Base-by-base conservation (phyloP, 2,797 vertebrate genomes). In the Sebastes paucispinis region DNA sequence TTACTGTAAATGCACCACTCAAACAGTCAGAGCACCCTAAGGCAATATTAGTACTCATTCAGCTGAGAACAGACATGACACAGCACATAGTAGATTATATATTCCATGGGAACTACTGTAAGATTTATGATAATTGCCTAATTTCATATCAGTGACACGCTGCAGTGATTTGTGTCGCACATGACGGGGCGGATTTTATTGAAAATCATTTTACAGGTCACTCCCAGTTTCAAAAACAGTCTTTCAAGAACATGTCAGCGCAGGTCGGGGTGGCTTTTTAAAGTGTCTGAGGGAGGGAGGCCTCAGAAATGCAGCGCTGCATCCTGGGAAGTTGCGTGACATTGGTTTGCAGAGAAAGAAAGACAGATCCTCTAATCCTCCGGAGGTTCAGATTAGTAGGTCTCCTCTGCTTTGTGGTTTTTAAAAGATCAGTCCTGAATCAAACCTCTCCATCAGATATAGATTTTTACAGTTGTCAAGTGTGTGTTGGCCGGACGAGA, bases 131-230 rank as follows among this genome's bases (percentile, higher is more conserved):
- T 29, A 29, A 62, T 55, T 57, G 29, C 20, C 43, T 22, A 29
- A 59, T 62, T 52, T 0, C 8, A 9, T 63, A 80, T 63, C 31
- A 82, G 62, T 62, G 66, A 77, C 67, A 43, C 59, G 22, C 71
- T 47, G 43, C 43, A 20, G 60, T 68, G 79, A 78, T 79, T 77
- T 64, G 43, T 80, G 81, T 82, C 73, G 77, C 65, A 69, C 76
- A 24, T 69, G 70, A 79, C 47, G 2, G 36, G 58, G 58, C 66
- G 8, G 60, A 87, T 86, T 81, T 54, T 50, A 80, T 70, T 77
- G 66, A 85, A 90, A 90, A 91, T 87, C 67, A 87, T 88, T 88
- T 90, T 90, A 65, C 83, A 75, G 81, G 81, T 93, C 80, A 43
- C 87, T 90, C 86, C 84, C 80, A 83, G 66, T 84, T 85, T 67